Base-by-base conservation (phyloP, 2,113 vertebrate genomes). In the Neogale vison region DNA sequence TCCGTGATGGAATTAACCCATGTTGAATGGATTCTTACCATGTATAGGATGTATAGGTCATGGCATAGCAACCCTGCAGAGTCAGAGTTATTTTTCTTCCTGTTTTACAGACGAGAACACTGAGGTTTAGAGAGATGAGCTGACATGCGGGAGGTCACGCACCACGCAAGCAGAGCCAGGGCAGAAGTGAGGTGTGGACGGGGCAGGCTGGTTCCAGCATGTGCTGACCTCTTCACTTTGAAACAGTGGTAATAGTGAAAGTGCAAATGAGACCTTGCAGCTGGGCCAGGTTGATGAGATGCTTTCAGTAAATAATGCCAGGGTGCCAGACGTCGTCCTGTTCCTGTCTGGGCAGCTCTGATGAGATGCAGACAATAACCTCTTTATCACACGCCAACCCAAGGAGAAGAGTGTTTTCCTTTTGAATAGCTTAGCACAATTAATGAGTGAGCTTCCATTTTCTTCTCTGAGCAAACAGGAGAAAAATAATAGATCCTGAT, bases 61-160 rank as follows among this genome's bases (percentile, higher is more conserved):
- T 52, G 20, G 42, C 13, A 15, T 3, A 92, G 45, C 55, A 85
- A 6, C 39, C 21, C 55, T 31, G 29, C 1, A 93, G 67, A 69
- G 34, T 71, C 84, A 84, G 23, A 80, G 50, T 93, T 79, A 1
- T 34, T 50, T 95, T 80, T 72, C 67, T 61, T 65, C 90, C 55
- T 24, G 18, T 96, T 90, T 81, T 88, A 94, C 59, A 65, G 45
- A 52, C 63, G 86, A 96, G 76, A 23, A 76, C 77, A 80, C n/a
- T 63, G 55, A 93, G 88, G 47, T 45, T 31, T 23, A 74, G 88
- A 63, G 77, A 36, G 31, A n/a, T 47, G 29, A 42, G 42, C 79
- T 55, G 17, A 9, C 20, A 20, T 1, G 45, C 15, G 0, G 3
- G 21, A 39, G 36, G 31, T 52, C 52, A 83, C 26, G 12, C 13